Percentiles rank a stretch among this genome's conserved stretches.
These are phyloP conservation scores for Apotomis capreana DNA, from an alignment of 2,888 invertebrate species.

Conservation along the genomic window DNA sequence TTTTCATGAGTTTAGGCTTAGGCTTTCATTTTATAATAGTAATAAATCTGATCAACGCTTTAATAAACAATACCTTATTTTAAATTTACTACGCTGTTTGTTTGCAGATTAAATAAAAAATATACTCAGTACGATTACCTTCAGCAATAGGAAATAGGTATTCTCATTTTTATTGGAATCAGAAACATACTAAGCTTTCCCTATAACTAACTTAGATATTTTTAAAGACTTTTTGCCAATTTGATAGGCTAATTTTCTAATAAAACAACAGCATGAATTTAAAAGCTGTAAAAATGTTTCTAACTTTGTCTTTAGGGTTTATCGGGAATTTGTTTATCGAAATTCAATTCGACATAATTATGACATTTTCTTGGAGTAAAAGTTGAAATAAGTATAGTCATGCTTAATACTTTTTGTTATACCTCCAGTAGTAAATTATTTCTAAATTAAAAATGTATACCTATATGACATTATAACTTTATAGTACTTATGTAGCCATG, in stretches of 20 bases:
- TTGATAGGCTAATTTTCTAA: constrained; percentile 7
- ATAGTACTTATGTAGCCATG: no score
- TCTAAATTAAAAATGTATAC: no score
- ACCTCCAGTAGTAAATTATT: no score
- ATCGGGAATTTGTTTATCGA: no score
- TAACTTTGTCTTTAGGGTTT: no score
- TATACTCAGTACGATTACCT: not conserved
- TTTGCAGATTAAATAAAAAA: not conserved
- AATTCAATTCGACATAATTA: no score
- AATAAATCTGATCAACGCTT: not conserved
- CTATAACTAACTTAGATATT: not conserved
- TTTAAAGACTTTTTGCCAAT: constrained; percentile 9
- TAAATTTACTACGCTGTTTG: not conserved
- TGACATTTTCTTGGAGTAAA: no score
- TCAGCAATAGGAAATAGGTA: not conserved
- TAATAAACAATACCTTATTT: not conserved
- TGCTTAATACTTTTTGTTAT: no score
- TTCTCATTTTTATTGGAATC: not conserved
- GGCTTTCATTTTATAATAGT: no score
- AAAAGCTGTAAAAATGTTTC: not conserved
- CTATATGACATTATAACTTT: no score
- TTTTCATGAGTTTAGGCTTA: no score
- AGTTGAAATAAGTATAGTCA: no score
- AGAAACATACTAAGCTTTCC: not conserved
- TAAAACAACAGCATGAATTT: not conserved